Evolutionary conservation across 2,797 vertebrate species (phyloP).

Genomic region (Anniella stebbinsi): DNA sequence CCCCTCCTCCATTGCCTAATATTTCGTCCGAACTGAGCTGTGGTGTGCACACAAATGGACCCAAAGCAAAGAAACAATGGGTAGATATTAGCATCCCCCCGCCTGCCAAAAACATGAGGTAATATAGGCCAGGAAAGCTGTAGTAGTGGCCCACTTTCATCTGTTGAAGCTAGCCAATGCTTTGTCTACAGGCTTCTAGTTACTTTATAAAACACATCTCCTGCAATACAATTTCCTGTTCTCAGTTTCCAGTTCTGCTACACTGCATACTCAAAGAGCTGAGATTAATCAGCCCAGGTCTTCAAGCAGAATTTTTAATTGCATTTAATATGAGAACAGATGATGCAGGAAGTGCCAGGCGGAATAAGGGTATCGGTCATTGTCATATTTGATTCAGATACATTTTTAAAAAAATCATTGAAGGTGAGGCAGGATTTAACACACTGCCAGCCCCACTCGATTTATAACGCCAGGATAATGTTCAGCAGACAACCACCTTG

Average conservation of each 20-base stretch:
- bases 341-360: conserved; percentile 11
- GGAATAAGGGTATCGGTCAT: not conserved
- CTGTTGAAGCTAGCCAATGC: not conserved
- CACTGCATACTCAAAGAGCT: not conserved
- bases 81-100: not conserved
- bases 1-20: too few relatives aligned
- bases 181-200: not conserved
- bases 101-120: not conserved
- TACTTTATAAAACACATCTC: not conserved
- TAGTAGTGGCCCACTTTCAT: not conserved
- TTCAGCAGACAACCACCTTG: not conserved
- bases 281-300: conserved; percentile 8
- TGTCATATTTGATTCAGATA: not conserved
- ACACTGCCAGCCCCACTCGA: not conserved
- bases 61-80: not conserved
- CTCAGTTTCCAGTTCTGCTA: conserved; percentile 9
- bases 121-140: not conserved
- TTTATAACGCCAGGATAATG: not conserved
- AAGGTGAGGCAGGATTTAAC: not conserved
- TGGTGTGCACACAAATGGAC: not conserved
- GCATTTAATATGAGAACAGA: conserved; percentile 37
- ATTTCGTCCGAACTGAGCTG: too few relatives aligned
- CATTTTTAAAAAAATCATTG: conserved; percentile 6
- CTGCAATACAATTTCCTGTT: conserved; percentile 23
- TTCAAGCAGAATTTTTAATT: conserved; percentile 25